Evolutionary conservation across 2,797 vertebrate genomes (phyloP).

Genomic region (Sciurus vulgaris): DNA sequence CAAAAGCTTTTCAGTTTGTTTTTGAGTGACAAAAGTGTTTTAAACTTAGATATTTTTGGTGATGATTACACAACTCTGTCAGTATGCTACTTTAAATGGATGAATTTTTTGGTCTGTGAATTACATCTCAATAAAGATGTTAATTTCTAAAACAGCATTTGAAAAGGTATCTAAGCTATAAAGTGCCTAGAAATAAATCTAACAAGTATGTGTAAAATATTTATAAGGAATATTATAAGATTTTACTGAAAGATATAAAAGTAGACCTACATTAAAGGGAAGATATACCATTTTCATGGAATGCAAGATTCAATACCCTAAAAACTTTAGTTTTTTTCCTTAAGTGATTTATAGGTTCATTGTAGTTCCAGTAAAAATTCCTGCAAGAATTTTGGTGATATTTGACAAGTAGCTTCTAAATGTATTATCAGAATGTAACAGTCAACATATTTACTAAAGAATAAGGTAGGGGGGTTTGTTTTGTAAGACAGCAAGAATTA

Average conservation of each 20-base stretch:
- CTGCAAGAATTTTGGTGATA: background rate
- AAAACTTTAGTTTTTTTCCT: background rate
- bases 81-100: background rate
- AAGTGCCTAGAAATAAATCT: constrained; percentile 11
- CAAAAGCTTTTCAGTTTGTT: too few species aligned
- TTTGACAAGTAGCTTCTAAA: background rate
- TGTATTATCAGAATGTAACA: background rate
- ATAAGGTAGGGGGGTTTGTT: background rate
- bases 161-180: background rate
- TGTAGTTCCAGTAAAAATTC: background rate
- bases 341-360: background rate
- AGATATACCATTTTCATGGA: background rate
- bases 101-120: background rate
- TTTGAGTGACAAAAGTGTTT: background rate
- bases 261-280: background rate
- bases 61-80: background rate
- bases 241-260: background rate
- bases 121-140: background rate
- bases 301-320: background rate
- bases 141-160: constrained; percentile 11
- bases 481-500: background rate
- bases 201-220: background rate
- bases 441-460: background rate
- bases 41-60: background rate
- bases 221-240: background rate